Evolutionary conservation across 2,888 invertebrate genomes (phyloP), one percentile per base, ranked within the genome.

Genomic region (Graphium colonna): DNA sequence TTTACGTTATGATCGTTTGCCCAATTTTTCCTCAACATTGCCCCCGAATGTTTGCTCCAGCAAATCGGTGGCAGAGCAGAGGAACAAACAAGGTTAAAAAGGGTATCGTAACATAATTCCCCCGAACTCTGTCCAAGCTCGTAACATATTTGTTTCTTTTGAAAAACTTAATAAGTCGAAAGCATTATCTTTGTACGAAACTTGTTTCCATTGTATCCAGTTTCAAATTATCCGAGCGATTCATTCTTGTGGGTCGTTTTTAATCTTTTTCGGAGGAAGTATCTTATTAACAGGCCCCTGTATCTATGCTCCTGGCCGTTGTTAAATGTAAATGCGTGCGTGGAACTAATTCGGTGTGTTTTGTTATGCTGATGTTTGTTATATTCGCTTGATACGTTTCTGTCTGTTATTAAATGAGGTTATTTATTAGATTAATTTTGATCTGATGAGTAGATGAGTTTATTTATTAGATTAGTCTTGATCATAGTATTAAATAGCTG

Each of bases 251-350:
- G 75, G 67, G 68, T 58, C 59, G 65, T 71, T 77, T 36, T 73
- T 75, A 74, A 79, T 73, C 73, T 50, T 69, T 75, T 77, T 66
- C 64, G 53, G 63, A 77, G 81, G 82, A 83, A 80, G 75, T 75
- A 58, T 59, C 73, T 79, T 75, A 82, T 81, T 83, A 82, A 79
- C 80, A 77, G 71, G 73, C 76, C 72, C 26, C 62, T 71, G 75
- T 75, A 71, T 77, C 69, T 73, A 76, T 71, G 69, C 59, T 62
- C 67, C 71, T 76, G 79, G 79, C 75, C 51, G 63, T 68, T 69
- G 61, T 67, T 64, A 55, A 65, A 41, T 17, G 13, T 48, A 58
- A 58, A 55, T 57, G 60, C 61, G 58, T 67, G 68, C 72, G 62
- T 67, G 63, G 64, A 63, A 68, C 63, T 67, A 69, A 71, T 72